phyloP scores from a whole-genome alignment of 2,113 vertebrate species.

The Peromyscus californicus region DNA sequence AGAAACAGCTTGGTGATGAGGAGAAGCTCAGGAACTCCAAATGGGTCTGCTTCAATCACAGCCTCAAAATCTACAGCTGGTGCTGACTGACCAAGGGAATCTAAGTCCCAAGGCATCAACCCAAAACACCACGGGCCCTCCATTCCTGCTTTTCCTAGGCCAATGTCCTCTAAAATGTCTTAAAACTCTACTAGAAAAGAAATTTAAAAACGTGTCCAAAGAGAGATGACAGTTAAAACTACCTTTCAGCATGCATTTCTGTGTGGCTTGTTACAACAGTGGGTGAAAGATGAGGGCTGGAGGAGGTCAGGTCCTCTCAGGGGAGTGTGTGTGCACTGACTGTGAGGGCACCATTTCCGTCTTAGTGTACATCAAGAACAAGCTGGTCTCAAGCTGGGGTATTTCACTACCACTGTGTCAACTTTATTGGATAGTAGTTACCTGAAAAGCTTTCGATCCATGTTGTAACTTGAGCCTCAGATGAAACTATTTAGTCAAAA shows the following conservation, averaged over 20 bases:
- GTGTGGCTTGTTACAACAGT: neutral
- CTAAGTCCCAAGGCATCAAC: neutral
- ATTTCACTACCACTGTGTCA: neutral
- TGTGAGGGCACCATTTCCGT: neutral
- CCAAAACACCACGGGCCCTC: neutral
- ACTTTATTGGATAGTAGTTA: neutral
- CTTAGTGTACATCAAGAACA: neutral
- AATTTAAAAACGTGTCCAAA: neutral
- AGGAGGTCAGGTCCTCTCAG: no score
- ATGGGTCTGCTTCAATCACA: neutral
- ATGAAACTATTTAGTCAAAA: neutral
- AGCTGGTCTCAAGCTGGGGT: neutral
- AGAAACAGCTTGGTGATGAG: neutral
- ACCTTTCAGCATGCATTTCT: neutral
- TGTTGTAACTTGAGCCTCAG: neutral
- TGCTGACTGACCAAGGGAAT: neutral
- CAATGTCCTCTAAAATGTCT: neutral
- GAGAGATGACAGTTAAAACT: neutral
- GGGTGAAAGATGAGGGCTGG: neutral
- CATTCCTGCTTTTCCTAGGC: neutral
- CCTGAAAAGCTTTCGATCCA: neutral
- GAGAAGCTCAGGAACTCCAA: neutral
- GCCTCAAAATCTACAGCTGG: neutral
- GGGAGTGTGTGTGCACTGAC: no score
- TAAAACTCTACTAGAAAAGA: neutral